phyloP scores from a whole-genome alignment of 2,888 invertebrate species.

The Liodrosophila aerea region DNA sequence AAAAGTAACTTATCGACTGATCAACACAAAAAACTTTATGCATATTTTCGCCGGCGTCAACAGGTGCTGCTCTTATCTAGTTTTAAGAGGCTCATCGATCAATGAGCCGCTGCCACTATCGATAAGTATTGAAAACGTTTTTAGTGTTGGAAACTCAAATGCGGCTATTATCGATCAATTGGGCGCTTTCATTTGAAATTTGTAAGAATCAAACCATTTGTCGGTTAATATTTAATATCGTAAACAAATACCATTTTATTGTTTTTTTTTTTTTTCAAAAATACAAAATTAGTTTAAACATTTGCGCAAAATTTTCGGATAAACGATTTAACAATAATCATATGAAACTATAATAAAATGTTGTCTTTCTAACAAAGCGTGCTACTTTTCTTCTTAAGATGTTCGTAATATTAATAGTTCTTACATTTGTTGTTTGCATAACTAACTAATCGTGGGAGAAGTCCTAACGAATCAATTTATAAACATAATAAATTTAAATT shows the following conservation, averaged over 20 bases:
- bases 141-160: too few relatives aligned
- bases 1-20: slow-evolving; percentile 23
- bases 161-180: too few relatives aligned
- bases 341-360: slow-evolving; percentile 16
- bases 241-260: slow-evolving; percentile 35
- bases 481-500: too few relatives aligned
- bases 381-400: slow-evolving; percentile 4
- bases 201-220: too few relatives aligned
- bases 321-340: slow-evolving; percentile 52
- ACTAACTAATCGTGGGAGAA: slow-evolving; percentile 2
- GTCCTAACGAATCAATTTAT: too few relatives aligned
- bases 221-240: too few relatives aligned
- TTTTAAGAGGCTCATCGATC: too few relatives aligned
- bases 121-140: too few relatives aligned
- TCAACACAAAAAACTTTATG: background rate
- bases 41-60: background rate
- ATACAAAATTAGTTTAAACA: slow-evolving; percentile 9
- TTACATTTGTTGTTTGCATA: background rate
- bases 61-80: slow-evolving; percentile 3
- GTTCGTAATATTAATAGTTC: slow-evolving; percentile 1
- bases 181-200: too few relatives aligned
- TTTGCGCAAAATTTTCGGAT: slow-evolving; percentile 12
- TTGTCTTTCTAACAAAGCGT: slow-evolving; percentile 29
- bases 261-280: slow-evolving; percentile 33
- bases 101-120: too few relatives aligned